Evolutionary conservation across 2,113 vertebrate species (phyloP).

Genomic region (Syngnathoides biaculeatus): DNA sequence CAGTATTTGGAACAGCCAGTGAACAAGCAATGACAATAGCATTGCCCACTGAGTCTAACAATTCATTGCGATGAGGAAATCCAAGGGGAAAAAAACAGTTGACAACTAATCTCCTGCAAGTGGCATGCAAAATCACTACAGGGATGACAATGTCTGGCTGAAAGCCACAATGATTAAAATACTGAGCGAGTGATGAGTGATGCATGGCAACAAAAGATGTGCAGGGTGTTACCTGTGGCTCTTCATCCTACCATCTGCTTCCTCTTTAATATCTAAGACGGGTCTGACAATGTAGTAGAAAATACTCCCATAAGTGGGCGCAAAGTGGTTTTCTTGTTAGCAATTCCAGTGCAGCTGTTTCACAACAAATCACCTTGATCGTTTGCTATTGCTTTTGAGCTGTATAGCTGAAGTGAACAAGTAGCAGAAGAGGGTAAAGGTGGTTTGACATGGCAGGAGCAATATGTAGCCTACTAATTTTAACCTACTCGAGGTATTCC

Average conservation of each 20-base stretch:
- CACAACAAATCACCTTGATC: slow-evolving; percentile 4
- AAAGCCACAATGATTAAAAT: slow-evolving; percentile 5
- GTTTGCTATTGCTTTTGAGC: neutral
- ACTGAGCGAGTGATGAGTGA: slow-evolving; percentile 11
- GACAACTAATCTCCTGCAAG: slow-evolving; percentile 25
- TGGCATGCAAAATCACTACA: slow-evolving; percentile 13
- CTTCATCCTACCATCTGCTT: slow-evolving; percentile 1
- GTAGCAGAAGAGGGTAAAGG: neutral
- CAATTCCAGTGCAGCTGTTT: neutral
- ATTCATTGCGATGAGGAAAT: slow-evolving; percentile 19
- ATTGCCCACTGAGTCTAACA: slow-evolving; percentile 11
- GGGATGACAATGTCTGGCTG: slow-evolving; percentile 1
- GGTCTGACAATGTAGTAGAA: neutral
- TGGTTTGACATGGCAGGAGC: neutral
- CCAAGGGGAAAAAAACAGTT: slow-evolving; percentile 8
- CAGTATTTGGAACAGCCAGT: slow-evolving; percentile 23
- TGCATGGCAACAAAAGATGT: slow-evolving; percentile 5
- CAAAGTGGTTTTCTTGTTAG: neutral
- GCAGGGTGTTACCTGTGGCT: slow-evolving; percentile 3
- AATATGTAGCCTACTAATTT: neutral
- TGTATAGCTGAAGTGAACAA: neutral
- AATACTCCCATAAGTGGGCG: neutral
- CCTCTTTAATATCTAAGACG: neutral
- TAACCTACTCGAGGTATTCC: too few species aligned
- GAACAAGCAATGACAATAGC: slow-evolving; percentile 30